Conservation (phyloP, 2,888 invertebrate species). For the Subacronicta megacephala region DNA sequence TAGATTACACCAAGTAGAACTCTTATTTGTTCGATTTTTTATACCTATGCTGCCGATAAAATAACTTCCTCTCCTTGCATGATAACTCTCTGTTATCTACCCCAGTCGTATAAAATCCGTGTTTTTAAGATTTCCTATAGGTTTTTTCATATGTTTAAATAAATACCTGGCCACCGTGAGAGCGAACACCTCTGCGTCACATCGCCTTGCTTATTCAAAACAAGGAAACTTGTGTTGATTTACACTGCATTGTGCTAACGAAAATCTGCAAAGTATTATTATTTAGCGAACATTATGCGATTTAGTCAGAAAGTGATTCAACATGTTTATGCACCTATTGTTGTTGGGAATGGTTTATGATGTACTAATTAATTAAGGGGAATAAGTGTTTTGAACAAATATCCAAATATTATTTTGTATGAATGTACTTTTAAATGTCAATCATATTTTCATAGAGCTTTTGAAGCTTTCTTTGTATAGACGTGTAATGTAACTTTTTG, state of each 20-base stretch:
- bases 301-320: constrained; percentile 38
- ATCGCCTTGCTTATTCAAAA: constrained; percentile 44
- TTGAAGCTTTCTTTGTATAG: too few relatives aligned
- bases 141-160: constrained; percentile 13
- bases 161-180: constrained; percentile 28
- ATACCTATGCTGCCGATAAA: neutral
- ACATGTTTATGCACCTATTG: constrained; percentile 35
- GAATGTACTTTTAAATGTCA: too few relatives aligned
- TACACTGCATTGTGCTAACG: constrained; percentile 53
- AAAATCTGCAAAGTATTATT: constrained; percentile 33
- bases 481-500: too few relatives aligned
- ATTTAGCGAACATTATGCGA: constrained; percentile 16
- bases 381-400: constrained; percentile 9
- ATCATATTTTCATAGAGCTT: too few relatives aligned
- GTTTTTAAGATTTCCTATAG: neutral
- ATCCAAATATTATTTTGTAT: constrained; percentile 3
- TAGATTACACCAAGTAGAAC: neutral
- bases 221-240: constrained; percentile 59
- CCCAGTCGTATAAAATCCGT: neutral
- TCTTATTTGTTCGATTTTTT: neutral
- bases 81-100: neutral
- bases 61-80: constrained; percentile 2
- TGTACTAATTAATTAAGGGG: constrained; percentile 22
- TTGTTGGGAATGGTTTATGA: constrained; percentile 33
- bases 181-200: constrained; percentile 44